Evolutionary conservation across 2,888 invertebrate species (phyloP), one percentile per base, ranked within the genome.

Genomic region (Sesia apiformis): DNA sequence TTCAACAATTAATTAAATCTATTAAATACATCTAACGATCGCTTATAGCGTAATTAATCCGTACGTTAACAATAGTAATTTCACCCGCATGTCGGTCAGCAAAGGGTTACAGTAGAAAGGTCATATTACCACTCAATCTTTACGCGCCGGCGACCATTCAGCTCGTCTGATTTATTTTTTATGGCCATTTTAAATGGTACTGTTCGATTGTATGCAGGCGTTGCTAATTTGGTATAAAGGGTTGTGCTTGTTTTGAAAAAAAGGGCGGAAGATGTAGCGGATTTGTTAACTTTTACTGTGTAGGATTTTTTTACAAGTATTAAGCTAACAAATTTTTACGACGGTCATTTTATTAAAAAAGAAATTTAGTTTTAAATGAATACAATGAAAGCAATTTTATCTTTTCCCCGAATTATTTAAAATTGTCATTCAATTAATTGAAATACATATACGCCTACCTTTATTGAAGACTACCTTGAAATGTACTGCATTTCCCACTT

Each of bases 151-250:
- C 64, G 68, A 65, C 64, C 67, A 60, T 62, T 65, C 67, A 63
- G 60, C 64, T 63, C 69, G 58, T 66, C 69, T 74, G 83, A 85
- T 85, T 84, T 82, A 79, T 81, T 84, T 78, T 84, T 82, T 81
- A 81, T 76, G 68, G 60, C 69, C 71, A 67, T 65, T 75, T 72
- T 65, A 71, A 70, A 66, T 57, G 57, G 42, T 61, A 54, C 46
- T 53, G 53, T 60, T 58, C 58, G 55, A 64, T 70, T 70, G 62
- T 65, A 85, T 87, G 85, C 85, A 72, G 86, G 85, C 87, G 86
- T 81, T 65, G 62, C 76, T 78, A 85, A 86, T 81, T 66, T 58
- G 53, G 39, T 60, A 56, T 57, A 65, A 64, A 50, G 7, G 7
- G 4, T 3, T 46, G 46, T n/a, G n/a, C 23, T 6, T 46, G n/a